Conservation (phyloP, 2,888 invertebrate species). For the Atethmia centrago region DNA sequence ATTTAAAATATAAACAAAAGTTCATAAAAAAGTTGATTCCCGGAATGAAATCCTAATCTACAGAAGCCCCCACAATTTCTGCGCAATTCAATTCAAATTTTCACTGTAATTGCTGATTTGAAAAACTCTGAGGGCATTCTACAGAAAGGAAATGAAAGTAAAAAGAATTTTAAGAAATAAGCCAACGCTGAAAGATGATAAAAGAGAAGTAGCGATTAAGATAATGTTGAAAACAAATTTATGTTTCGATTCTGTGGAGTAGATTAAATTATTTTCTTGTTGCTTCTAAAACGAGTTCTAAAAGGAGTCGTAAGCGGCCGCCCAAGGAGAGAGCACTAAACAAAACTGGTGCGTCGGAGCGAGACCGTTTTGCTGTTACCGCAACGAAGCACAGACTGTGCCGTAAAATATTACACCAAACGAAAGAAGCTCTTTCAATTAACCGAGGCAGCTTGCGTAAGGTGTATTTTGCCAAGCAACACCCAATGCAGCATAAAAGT, state of each 20-base stretch:
- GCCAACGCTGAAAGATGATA: conserved; percentile 76
- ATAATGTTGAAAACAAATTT: conserved; percentile 87
- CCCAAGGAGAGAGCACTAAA: conserved; percentile 77
- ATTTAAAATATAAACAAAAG: conserved; percentile 9
- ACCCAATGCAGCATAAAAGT: conserved; percentile 71
- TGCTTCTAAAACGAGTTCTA: conserved; percentile 79
- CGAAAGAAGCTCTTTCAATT: conserved; percentile 89
- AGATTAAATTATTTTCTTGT: conserved; percentile 88
- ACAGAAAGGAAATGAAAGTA: conserved; percentile 74
- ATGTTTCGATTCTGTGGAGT: conserved; percentile 83
- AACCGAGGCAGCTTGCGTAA: conserved; percentile 87
- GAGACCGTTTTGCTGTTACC: conserved; percentile 78
- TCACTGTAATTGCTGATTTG: conserved; percentile 72
- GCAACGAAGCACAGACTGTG: conserved; percentile 75
- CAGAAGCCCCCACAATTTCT: conserved; percentile 49
- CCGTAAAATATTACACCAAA: conserved; percentile 88
- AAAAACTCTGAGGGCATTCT: conserved; percentile 71
- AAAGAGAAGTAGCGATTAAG: conserved; percentile 83
- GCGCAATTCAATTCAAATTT: conserved; percentile 59
- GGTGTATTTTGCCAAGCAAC: conserved; percentile 77
- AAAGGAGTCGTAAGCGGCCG: conserved; percentile 77
- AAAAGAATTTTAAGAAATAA: conserved; percentile 76
- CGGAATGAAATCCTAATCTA: conserved; percentile 36
- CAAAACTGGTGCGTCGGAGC: conserved; percentile 77
- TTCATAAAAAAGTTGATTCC: conserved; percentile 27